phyloP scores from a whole-genome alignment of 2,888 invertebrate species.

The Caenorhabditis drosophilae region DNA sequence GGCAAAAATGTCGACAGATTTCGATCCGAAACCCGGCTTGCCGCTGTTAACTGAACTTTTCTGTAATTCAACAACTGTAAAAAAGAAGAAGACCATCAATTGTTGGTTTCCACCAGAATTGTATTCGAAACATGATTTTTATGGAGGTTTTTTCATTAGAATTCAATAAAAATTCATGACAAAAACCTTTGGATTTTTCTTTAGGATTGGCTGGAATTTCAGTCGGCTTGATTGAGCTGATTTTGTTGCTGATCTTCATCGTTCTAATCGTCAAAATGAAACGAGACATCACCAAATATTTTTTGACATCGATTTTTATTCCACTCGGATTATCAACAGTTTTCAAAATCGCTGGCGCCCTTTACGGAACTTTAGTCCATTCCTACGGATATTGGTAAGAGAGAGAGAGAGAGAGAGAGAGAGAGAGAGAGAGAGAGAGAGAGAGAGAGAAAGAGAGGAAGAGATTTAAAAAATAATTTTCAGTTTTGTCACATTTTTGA shows the following conservation, averaged over 20 bases:
- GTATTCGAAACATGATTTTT: slow-evolving; percentile 20
- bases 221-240: slow-evolving; percentile 12
- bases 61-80: slow-evolving; percentile 25
- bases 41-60: slow-evolving; percentile 23
- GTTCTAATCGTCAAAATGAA: slow-evolving; percentile 32
- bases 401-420: not conserved
- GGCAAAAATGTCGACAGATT: slow-evolving; percentile 20
- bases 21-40: slow-evolving; percentile 35
- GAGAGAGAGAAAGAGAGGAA: not conserved
- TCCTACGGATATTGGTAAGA: slow-evolving; percentile 27
- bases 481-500: slow-evolving; percentile 18
- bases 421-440: not conserved
- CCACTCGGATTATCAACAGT: slow-evolving; percentile 30
- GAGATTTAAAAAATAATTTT: not conserved
- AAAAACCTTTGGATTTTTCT: not conserved
- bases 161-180: not conserved
- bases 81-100: slow-evolving; percentile 16
- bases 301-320: slow-evolving; percentile 21
- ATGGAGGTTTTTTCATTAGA: slow-evolving; percentile 13
- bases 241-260: slow-evolving; percentile 16
- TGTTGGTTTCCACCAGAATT: slow-evolving; percentile 21
- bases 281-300: slow-evolving; percentile 23
- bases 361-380: slow-evolving; percentile 11
- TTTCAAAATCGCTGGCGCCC: slow-evolving; percentile 22
- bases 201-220: slow-evolving; percentile 15